Conservation (phyloP, 2,797 vertebrate species). For the Oreortyx pictus region DNA sequence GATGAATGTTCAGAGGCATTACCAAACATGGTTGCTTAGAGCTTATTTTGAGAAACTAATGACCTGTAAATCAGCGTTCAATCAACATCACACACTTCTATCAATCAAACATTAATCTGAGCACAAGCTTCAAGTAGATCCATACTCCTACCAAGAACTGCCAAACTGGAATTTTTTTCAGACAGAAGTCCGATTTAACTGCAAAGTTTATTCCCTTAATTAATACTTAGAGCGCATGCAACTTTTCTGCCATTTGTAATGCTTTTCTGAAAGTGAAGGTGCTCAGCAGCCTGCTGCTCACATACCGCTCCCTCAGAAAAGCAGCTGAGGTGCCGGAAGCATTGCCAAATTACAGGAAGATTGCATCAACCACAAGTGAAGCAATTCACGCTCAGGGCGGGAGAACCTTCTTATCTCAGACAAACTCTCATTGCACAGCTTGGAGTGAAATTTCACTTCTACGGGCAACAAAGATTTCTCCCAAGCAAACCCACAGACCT, state of each 20-base stretch:
- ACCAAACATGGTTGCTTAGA: not conserved
- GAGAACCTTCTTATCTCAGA: not conserved
- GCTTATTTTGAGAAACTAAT: not conserved
- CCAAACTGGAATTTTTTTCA: too few relatives aligned
- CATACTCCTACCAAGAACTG: not conserved
- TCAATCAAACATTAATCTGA: not conserved
- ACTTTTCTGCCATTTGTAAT: not conserved
- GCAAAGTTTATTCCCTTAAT: not conserved
- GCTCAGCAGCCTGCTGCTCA: not conserved
- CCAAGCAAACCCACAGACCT: not conserved
- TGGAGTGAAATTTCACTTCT: not conserved
- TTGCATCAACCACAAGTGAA: not conserved
- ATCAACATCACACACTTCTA: not conserved
- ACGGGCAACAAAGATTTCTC: not conserved
- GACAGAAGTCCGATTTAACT: too few relatives aligned
- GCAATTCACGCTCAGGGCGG: rapidly evolving
- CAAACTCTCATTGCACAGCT: not conserved
- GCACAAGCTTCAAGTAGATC: not conserved
- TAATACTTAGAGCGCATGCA: not conserved
- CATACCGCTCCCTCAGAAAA: not conserved
- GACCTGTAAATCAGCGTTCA: not conserved
- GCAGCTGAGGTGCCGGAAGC: not conserved
- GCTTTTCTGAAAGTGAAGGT: not conserved
- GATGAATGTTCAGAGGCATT: not conserved
- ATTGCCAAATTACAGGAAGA: not conserved